Evolutionary conservation across 2,113 vertebrate genomes (phyloP).

Genomic region (Oreocharis arfaki): DNA sequence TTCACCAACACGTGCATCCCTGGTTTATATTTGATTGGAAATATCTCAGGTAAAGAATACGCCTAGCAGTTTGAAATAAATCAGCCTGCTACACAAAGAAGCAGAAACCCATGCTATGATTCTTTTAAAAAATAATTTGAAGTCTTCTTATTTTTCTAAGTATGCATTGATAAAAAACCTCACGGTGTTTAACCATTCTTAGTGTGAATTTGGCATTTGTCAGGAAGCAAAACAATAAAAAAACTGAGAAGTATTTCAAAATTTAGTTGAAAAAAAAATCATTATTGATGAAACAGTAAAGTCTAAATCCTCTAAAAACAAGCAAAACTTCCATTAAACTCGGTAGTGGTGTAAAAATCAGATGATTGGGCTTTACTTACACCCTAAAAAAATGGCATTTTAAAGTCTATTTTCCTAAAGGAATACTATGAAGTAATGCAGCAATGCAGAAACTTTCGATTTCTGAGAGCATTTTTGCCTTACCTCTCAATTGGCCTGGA

Average conservation of each 20-base stretch:
- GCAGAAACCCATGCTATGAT: neutral
- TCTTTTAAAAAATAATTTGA: neutral
- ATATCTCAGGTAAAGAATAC: neutral
- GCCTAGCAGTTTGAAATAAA: neutral
- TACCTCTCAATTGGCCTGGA: neutral
- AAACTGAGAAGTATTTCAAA: neutral
- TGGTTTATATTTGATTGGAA: neutral
- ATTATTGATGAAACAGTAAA: neutral
- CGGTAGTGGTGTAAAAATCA: neutral
- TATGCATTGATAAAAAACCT: neutral
- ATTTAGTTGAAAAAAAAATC: neutral
- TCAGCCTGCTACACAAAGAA: neutral
- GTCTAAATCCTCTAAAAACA: neutral
- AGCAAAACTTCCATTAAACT: neutral
- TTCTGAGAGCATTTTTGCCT: neutral
- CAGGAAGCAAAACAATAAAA: neutral
- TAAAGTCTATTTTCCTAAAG: neutral
- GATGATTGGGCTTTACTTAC: neutral
- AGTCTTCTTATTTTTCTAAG: neutral
- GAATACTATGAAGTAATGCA: neutral
- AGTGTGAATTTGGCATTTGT: neutral
- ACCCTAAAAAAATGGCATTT: neutral
- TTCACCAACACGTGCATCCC: neutral
- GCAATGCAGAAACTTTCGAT: neutral
- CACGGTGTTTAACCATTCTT: neutral